Conservation (phyloP, 2,113 vertebrate genomes). For the Mohoua ochrocephala region DNA sequence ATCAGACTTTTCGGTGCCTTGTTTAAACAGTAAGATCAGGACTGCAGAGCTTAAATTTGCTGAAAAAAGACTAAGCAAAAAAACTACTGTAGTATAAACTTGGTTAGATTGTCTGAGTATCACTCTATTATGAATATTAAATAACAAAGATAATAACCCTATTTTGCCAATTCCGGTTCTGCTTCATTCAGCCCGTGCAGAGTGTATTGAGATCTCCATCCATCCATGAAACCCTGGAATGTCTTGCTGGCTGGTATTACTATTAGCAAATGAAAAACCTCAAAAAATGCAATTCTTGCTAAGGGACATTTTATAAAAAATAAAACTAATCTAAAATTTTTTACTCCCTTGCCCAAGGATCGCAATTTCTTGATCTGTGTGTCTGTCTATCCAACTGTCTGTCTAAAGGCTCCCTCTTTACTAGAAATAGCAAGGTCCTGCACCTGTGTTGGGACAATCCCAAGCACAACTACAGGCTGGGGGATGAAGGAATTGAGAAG, state of each 20-base stretch:
- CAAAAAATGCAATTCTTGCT: neutral
- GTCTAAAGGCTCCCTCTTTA: neutral
- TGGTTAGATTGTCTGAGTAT: neutral
- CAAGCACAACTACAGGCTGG: neutral
- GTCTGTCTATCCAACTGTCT: neutral
- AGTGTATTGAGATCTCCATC: neutral
- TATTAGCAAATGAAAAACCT: neutral
- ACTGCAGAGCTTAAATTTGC: neutral
- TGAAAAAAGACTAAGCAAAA: neutral
- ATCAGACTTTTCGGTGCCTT: neutral
- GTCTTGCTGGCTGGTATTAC: neutral
- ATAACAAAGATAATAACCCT: constrained; percentile 2
- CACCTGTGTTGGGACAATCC: neutral
- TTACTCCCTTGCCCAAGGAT: neutral
- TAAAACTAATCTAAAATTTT: neutral
- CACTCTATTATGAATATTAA: constrained; percentile 9
- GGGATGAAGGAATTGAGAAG: neutral
- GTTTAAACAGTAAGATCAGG: neutral
- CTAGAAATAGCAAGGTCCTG: neutral
- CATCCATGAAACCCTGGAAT: neutral
- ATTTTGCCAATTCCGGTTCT: constrained; percentile 17
- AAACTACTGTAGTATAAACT: neutral
- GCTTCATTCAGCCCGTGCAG: constrained; percentile 4
- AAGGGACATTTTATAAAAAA: neutral
- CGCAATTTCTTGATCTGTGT: neutral